Percentiles rank a stretch among this genome's conserved stretches.
Conservation (phyloP, 2,797 vertebrate genomes). For the Allobates femoralis region DNA sequence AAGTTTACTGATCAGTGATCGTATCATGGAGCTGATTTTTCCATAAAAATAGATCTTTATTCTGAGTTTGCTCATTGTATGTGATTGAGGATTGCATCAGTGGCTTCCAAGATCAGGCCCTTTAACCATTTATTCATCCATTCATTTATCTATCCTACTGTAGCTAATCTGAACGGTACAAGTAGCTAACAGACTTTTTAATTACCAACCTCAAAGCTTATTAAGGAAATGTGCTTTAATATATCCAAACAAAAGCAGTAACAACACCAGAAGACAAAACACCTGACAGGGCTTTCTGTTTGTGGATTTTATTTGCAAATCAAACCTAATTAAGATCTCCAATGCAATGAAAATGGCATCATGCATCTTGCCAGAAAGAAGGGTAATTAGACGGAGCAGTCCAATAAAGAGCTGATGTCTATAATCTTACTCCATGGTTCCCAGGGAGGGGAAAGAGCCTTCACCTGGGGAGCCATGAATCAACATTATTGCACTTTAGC, state of each 20-base stretch:
- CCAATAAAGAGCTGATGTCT: constrained; percentile 59
- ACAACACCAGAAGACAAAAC: constrained; percentile 24
- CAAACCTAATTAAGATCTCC: constrained; percentile 47
- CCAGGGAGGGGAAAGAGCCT: constrained; percentile 19
- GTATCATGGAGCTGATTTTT: no score
- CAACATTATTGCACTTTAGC: constrained; percentile 62
- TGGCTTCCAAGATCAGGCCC: neutral
- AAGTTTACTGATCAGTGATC: no score
- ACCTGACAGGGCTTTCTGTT: constrained; percentile 41
- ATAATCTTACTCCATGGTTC: constrained; percentile 38
- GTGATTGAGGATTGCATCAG: neutral
- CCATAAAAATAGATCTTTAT: no score
- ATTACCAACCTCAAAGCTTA: constrained; percentile 9
- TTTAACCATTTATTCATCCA: neutral
- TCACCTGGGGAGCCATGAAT: constrained; percentile 55
- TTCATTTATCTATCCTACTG: neutral
- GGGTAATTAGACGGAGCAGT: constrained; percentile 53
- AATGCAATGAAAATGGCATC: constrained; percentile 45
- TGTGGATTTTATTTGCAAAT: constrained; percentile 54
- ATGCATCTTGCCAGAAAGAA: constrained; percentile 53
- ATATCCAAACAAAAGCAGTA: neutral
- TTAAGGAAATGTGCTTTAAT: constrained; percentile 5
- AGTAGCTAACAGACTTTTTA: constrained; percentile 12
- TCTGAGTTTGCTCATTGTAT: neutral
- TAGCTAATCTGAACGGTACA: neutral